Conservation (phyloP, 2,797 vertebrate genomes). For the Gadopsis bispinosus region DNA sequence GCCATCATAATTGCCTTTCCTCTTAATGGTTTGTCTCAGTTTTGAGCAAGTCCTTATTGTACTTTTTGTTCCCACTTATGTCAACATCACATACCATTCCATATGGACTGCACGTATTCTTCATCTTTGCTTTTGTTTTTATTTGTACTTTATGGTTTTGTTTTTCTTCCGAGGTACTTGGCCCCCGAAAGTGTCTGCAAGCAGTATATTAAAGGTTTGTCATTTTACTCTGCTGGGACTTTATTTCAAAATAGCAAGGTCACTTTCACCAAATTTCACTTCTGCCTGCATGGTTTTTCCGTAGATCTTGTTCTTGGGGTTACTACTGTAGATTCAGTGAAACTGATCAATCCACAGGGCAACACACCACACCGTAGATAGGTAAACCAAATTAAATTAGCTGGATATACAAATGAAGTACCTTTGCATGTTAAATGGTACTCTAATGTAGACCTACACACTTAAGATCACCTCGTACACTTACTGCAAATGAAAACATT, state of each 20-base stretch:
- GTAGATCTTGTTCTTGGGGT: conserved; percentile 55
- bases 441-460: conserved; percentile 68
- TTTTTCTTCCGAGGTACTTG: conserved; percentile 51
- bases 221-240: conserved; percentile 60
- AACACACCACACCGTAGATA: conserved; percentile 50
- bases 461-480: conserved; percentile 64
- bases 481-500: conserved; percentile 58
- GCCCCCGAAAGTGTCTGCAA: conserved; percentile 53
- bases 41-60: conserved; percentile 19
- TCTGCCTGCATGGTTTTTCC: conserved; percentile 67
- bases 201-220: conserved; percentile 53
- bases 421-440: conserved; percentile 82
- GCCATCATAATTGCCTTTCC: conserved; percentile 22
- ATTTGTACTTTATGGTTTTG: conserved; percentile 16
- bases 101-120: conserved; percentile 3
- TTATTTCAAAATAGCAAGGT: conserved; percentile 65
- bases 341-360: conserved; percentile 50
- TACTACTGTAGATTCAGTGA: conserved; percentile 60
- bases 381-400: conserved; percentile 63
- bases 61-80: conserved; percentile 8
- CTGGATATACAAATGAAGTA: conserved; percentile 58
- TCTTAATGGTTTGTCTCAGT: conserved; percentile 19
- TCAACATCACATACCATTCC: conserved; percentile 24
- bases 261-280: conserved; percentile 55
- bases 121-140: conserved; percentile 31